phyloP scores from a whole-genome alignment of 2,113 vertebrate genomes.

The Mesembrinibis cayennensis region DNA sequence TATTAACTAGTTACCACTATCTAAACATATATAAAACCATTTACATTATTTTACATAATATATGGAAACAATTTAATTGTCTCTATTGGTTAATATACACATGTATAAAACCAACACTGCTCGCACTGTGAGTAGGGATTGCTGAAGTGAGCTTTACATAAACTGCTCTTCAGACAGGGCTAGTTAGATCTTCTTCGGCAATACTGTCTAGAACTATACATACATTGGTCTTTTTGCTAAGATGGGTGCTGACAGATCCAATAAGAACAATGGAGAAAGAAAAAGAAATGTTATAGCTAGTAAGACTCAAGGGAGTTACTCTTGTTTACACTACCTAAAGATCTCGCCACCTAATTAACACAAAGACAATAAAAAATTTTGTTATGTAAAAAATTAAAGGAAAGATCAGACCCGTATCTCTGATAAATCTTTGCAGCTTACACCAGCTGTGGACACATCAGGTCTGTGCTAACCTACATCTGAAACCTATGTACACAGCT shows the following conservation, averaged over 20 bases:
- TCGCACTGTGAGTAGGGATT: background rate
- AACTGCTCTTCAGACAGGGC: background rate
- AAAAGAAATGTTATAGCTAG: background rate
- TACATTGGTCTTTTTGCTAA: background rate
- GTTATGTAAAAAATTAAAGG: background rate
- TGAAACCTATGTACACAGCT: background rate
- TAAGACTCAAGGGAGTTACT: background rate
- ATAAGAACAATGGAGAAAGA: background rate
- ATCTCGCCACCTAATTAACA: background rate
- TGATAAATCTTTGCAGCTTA: background rate
- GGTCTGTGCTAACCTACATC: background rate
- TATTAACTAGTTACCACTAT: background rate
- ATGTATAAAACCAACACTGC: background rate
- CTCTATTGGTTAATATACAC: background rate
- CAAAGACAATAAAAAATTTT: background rate
- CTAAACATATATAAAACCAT: background rate
- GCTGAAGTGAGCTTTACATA: background rate
- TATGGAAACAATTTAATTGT: background rate
- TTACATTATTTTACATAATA: background rate
- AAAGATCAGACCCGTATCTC: background rate
- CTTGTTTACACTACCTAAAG: background rate
- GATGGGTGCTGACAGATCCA: background rate
- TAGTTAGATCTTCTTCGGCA: background rate
- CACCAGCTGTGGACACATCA: background rate
- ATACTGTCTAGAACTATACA: background rate